A percentile compares a stretch with the other conserved stretches of the same genome.
phyloP scores from a whole-genome alignment of 1,140 invertebrate species.

The Drosophila setifemur region DNA sequence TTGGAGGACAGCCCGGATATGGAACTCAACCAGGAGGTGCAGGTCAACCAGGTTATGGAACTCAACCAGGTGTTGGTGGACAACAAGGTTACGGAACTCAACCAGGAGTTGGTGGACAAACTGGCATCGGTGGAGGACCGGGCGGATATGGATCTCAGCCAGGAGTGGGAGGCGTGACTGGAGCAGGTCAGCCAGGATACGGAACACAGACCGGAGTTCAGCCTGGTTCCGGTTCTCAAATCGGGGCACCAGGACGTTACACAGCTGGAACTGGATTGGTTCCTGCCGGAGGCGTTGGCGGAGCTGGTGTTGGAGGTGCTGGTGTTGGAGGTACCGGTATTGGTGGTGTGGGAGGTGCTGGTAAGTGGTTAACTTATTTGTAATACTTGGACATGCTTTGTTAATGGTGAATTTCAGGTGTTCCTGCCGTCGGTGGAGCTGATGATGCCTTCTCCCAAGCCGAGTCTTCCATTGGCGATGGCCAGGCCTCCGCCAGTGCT shows the following conservation, averaged over 20 bases:
- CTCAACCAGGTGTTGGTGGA: constrained; percentile 1
- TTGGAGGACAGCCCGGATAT: constrained; percentile 8
- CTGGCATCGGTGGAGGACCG: not conserved
- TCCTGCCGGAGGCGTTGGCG: constrained; percentile 9
- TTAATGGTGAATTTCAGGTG: not conserved
- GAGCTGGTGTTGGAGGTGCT: not conserved
- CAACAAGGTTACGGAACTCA: constrained; percentile 13
- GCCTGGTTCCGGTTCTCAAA: constrained; percentile 9
- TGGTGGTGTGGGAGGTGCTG: constrained; percentile 16
- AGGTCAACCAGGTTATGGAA: constrained; percentile 5
- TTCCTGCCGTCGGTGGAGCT: constrained; percentile 39
- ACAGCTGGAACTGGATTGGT: constrained; percentile 14
- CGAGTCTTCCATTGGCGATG: constrained; percentile 87
- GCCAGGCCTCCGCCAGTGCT: constrained; percentile 88
- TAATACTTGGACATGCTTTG: not conserved
- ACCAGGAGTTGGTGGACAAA: constrained; percentile 7
- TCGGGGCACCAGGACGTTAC: constrained; percentile 38
- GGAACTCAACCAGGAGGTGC: constrained; percentile 2
- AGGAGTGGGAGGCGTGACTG: not conserved
- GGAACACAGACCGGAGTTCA: constrained; percentile 10
- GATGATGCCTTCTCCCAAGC: constrained; percentile 89
- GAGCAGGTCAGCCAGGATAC: not conserved
- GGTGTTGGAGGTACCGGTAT: constrained; percentile 3
- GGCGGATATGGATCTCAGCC: constrained; percentile 2
- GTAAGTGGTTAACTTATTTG: constrained; percentile 8